These are phyloP conservation scores for Coelopa frigida DNA, from an alignment of 1,140 invertebrate species.

Conservation along the genomic window DNA sequence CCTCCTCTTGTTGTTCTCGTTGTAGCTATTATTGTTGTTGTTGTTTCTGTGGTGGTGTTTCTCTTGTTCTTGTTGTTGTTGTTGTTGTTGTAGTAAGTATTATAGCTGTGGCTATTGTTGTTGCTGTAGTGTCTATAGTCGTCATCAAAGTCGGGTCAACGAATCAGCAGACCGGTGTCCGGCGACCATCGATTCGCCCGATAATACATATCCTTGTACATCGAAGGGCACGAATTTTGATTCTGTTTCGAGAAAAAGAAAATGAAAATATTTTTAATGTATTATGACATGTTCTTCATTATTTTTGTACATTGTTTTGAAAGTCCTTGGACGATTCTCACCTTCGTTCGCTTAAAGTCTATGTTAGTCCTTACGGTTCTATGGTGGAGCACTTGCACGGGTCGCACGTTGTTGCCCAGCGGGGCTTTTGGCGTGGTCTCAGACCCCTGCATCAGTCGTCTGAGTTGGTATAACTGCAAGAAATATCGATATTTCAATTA, in stretches of 20 bases:
- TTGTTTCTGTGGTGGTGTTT: constrained; percentile 14
- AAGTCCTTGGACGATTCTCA: constrained; percentile 30
- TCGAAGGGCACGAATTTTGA: constrained; percentile 56
- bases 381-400: constrained; percentile 80
- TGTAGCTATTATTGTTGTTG: constrained; percentile 11
- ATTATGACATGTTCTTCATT: no score
- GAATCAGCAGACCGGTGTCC: constrained; percentile 41
- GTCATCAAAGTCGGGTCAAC: constrained; percentile 24
- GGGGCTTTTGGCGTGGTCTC: constrained; percentile 76
- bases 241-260: constrained; percentile 47
- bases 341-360: constrained; percentile 72
- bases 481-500: neutral
- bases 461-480: constrained; percentile 71
- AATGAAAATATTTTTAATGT: constrained; percentile 4
- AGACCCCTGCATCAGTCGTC: constrained; percentile 81
- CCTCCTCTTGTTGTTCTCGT: constrained; percentile 4
- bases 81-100: neutral
- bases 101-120: neutral
- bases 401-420: constrained; percentile 89
- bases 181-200: constrained; percentile 43
- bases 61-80: no score
- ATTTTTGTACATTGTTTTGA: neutral
- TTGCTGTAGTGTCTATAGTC: constrained; percentile 1
- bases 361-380: constrained; percentile 94
- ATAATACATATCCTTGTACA: constrained; percentile 66